Evolutionary conservation across 2,888 invertebrate species (phyloP).

Genomic region (Philonicus albiceps): DNA sequence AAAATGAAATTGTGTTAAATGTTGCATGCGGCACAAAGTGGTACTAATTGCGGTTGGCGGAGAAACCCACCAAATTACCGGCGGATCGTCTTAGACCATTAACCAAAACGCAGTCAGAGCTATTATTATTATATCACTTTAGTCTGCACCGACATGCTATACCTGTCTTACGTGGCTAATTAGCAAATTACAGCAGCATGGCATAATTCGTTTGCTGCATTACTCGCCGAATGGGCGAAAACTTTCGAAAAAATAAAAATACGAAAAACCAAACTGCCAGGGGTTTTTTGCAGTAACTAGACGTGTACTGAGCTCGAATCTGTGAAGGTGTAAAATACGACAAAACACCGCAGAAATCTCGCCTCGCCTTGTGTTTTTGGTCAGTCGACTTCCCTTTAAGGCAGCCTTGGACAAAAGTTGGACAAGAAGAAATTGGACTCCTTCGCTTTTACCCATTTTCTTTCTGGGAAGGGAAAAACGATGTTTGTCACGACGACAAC

Average conservation of each 20-base stretch:
- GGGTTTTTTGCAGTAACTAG: not conserved
- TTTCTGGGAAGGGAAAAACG: not conserved
- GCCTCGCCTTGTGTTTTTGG: not conserved
- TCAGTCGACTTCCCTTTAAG: not conserved
- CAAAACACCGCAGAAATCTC: not conserved
- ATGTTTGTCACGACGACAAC: not conserved
- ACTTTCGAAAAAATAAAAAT: not conserved
- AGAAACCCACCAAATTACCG: not conserved
- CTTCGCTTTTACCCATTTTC: not conserved
- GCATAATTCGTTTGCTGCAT: not conserved
- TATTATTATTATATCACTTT: not conserved
- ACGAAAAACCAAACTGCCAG: not conserved
- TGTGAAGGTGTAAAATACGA: not conserved
- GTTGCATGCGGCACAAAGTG: not conserved
- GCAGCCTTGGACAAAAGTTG: not conserved
- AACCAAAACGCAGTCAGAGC: not conserved
- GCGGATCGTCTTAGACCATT: constrained; percentile 1
- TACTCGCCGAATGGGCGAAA: not conserved
- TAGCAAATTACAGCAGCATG: not conserved
- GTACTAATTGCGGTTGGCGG: not conserved
- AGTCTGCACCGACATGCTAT: not conserved
- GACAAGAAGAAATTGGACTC: not conserved
- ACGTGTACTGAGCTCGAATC: not conserved
- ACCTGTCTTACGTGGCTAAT: not conserved
- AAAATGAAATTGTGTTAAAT: not conserved